Evolutionary conservation across 1,140 invertebrate species (phyloP), one percentile per base, ranked within the genome.

Genomic region (Drosophila oshimai): DNA sequence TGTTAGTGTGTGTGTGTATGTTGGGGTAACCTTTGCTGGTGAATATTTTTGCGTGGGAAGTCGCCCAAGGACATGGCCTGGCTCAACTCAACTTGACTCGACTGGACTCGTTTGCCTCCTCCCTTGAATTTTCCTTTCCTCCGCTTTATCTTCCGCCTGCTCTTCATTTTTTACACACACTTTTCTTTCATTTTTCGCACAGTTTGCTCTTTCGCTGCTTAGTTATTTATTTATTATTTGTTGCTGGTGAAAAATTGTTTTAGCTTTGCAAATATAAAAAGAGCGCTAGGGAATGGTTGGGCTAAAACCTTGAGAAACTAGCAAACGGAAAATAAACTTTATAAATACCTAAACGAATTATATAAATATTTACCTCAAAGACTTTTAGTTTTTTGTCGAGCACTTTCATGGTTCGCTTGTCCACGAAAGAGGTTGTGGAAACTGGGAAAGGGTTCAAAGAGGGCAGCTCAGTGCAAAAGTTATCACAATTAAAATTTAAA

Each of bases 31-130:
- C 83, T 87, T 89, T 86, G 67, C 81, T 77, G 72, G 72, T 62
- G 49, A 73, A 88, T 62, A 74, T 87, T 77, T 70, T 77, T 78
- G 83, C 76, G 88, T 89, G 74, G 88, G 88, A 90, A 84, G 88
- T 90, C 86, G 88, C 88, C 88, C 83, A 90, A 90, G 88, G 88
- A 89, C 88, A 81, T 90, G 81, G 77, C 80, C 69, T 86, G 74
- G 74, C 72, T 51, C 72, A 60, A 71, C 67, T 70, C 50, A 47
- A 69, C 65, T 72, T 61, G 55, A 53, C 68, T 73, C 71, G 33
- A 54, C 84, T 80, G 64, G 70, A 65, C 76, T 74, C 55, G 69
- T 64, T 62, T 70, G 57, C 76, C 53, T 31, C 31, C 31, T 17
- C 34, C 37, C 37, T 70, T 72, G 45, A 62, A 51, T 31, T 79